Evolutionary conservation across 2,888 invertebrate species (phyloP).

Genomic region (Euclidia mi): DNA sequence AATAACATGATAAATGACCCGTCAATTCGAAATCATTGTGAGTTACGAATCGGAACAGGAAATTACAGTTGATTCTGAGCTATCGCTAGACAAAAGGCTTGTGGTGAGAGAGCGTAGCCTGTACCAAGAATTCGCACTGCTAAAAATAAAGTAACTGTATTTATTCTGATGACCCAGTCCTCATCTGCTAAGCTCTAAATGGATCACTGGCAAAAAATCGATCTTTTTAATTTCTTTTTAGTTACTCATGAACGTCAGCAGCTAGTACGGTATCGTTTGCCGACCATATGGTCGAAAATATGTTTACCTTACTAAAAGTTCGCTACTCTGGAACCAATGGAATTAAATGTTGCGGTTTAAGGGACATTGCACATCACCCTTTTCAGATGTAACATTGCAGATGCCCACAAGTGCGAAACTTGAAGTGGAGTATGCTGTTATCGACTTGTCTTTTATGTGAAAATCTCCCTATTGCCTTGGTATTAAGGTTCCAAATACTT

Average conservation of each 20-base stretch:
- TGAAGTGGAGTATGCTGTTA: constrained; percentile 22
- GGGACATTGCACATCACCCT: constrained; percentile 13
- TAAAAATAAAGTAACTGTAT: constrained; percentile 65
- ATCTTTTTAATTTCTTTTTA: constrained; percentile 10
- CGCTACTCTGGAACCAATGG: not conserved
- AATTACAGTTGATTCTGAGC: constrained; percentile 71
- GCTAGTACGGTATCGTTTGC: not conserved
- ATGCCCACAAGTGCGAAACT: constrained; percentile 28
- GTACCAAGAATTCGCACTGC: constrained; percentile 65
- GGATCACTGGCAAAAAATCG: constrained; percentile 28
- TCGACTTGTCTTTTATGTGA: constrained; percentile 14
- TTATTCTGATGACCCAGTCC: constrained; percentile 58
- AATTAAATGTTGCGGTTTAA: constrained; percentile 14
- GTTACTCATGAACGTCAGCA: not conserved
- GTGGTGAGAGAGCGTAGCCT: constrained; percentile 73
- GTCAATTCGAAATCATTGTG: constrained; percentile 60
- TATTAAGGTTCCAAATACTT: constrained; percentile 21
- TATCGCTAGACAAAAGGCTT: constrained; percentile 73
- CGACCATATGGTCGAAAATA: not conserved
- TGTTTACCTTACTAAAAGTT: not conserved
- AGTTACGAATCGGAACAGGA: constrained; percentile 70
- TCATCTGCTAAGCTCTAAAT: constrained; percentile 49
- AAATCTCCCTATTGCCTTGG: constrained; percentile 6
- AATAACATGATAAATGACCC: constrained; percentile 64
- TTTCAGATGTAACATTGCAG: constrained; percentile 27